Percentiles rank a stretch among this genome's conserved stretches.
Conservation (phyloP, 2,888 invertebrate species). For the Crepidodera aurea region DNA sequence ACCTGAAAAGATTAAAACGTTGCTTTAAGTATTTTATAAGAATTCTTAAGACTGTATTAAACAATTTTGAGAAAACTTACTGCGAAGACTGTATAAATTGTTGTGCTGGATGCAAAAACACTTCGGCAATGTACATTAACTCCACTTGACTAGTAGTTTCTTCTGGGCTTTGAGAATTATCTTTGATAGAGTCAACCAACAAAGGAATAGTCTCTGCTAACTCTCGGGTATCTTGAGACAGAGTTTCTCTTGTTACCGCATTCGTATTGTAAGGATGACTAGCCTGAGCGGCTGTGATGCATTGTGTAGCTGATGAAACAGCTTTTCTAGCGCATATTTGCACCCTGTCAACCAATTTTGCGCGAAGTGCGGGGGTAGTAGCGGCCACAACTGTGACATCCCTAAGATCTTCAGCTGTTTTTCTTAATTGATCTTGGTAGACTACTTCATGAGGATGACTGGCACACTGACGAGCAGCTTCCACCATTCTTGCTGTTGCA, state of each 20-base stretch:
- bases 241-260: conserved; percentile 72
- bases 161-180: conserved; percentile 73
- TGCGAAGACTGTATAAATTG: conserved; percentile 77
- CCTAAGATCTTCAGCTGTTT: conserved; percentile 92
- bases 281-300: conserved; percentile 87
- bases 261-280: conserved; percentile 80
- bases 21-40: no score
- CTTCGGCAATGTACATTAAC: conserved; percentile 84
- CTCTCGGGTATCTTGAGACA: conserved; percentile 76
- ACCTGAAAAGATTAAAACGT: conserved; percentile 61
- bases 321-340: conserved; percentile 84
- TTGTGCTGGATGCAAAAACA: conserved; percentile 78
- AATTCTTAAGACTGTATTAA: no score
- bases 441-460: conserved; percentile 79
- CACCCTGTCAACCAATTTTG: conserved; percentile 73
- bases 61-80: conserved; percentile 25
- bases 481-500: conserved; percentile 94
- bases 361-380: conserved; percentile 75
- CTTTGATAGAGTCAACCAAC: conserved; percentile 81
- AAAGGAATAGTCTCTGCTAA: conserved; percentile 83
- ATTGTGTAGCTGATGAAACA: conserved; percentile 88
- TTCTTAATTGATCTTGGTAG: conserved; percentile 83
- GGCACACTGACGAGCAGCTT: conserved; percentile 93
- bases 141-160: conserved; percentile 80
- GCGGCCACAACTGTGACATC: conserved; percentile 90